Percentiles rank a stretch among this genome's conserved stretches.
phyloP scores from a whole-genome alignment of 1,140 invertebrate genomes.

The Gerris buenoi region DNA sequence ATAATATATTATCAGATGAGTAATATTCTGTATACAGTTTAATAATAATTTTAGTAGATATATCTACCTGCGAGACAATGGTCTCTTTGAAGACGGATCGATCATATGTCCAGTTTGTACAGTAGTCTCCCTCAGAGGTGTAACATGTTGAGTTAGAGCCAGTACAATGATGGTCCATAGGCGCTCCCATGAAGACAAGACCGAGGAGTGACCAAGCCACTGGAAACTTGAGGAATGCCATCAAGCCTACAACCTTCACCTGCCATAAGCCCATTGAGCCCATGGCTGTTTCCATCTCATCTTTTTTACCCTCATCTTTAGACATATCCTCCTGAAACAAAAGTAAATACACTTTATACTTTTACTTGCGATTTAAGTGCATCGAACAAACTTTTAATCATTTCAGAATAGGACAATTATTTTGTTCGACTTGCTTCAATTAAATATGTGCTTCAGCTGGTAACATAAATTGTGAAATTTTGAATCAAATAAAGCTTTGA shows the following conservation, averaged over 20 bases:
- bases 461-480: no score
- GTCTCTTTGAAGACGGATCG: slow-evolving; percentile 48
- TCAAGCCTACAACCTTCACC: slow-evolving; percentile 39
- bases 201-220: slow-evolving; percentile 49
- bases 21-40: no score
- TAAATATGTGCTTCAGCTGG: no score
- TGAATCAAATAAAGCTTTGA: no score
- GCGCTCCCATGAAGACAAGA: slow-evolving; percentile 47
- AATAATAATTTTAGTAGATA: no score
- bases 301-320: not conserved
- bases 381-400: no score
- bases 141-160: slow-evolving; percentile 9
- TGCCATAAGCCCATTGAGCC: slow-evolving; percentile 7
- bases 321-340: not conserved
- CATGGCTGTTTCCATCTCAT: not conserved
- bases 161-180: slow-evolving; percentile 39
- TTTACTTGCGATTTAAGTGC: no score
- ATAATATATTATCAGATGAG: no score
- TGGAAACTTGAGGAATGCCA: slow-evolving; percentile 47
- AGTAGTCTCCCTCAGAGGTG: slow-evolving; percentile 26
- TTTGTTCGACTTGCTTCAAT: no score
- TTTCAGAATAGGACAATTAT: no score
- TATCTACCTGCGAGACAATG: slow-evolving; percentile 42
- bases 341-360: no score
- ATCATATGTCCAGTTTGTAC: slow-evolving; percentile 43